phyloP scores from a whole-genome alignment of 2,888 invertebrate species.

The Polia nebulosa region DNA sequence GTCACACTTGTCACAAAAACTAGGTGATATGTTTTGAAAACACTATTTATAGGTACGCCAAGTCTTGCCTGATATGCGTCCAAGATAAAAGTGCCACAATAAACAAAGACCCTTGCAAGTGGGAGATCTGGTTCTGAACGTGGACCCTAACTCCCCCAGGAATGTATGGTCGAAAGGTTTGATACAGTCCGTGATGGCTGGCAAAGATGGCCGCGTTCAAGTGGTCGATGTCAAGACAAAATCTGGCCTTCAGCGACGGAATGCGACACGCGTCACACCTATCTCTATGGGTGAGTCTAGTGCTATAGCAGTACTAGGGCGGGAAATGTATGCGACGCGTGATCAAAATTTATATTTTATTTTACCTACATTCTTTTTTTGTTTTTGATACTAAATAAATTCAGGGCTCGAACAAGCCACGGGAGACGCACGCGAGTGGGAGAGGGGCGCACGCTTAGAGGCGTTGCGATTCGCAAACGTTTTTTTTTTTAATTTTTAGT shows the following conservation, averaged over 20 bases:
- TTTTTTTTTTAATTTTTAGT: too few species aligned
- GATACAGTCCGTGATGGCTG: background rate
- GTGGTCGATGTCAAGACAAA: background rate
- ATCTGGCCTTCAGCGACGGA: background rate
- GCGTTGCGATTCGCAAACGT: too few species aligned
- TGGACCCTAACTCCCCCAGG: slow-evolving; percentile 12
- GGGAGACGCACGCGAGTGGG: background rate
- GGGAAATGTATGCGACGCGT: slow-evolving; percentile 8
- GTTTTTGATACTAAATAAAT: background rate
- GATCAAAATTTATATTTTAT: background rate
- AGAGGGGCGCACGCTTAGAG: background rate
- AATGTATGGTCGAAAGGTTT: slow-evolving; percentile 5
- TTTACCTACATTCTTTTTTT: background rate
- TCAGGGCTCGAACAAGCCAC: too few species aligned
- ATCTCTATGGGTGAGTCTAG: background rate
- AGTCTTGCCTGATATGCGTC: slow-evolving; percentile 44
- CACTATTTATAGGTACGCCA: slow-evolving; percentile 48
- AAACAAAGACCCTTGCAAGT: slow-evolving; percentile 22
- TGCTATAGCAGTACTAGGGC: slow-evolving; percentile 10
- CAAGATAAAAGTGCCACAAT: slow-evolving; percentile 25
- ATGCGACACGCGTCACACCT: slow-evolving; percentile 2
- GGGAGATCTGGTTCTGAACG: slow-evolving; percentile 30
- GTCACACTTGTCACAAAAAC: slow-evolving; percentile 32
- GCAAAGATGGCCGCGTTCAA: background rate
- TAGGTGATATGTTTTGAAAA: slow-evolving; percentile 49